phyloP scores from a whole-genome alignment of 2,113 vertebrate genomes.

The Equus quagga region DNA sequence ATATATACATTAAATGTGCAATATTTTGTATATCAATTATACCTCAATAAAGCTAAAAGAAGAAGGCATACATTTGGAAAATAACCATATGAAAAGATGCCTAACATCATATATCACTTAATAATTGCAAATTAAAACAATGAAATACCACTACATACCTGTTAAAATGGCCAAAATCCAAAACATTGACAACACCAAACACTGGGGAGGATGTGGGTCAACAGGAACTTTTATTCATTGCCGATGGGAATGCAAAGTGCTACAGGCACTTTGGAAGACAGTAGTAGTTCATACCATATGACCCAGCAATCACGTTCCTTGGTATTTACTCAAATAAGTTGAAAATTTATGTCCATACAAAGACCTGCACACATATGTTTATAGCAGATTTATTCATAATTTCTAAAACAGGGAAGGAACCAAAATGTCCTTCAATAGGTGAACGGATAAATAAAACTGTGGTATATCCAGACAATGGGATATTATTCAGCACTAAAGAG shows the following conservation, averaged over 20 bases:
- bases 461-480: not conserved
- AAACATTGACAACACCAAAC: not conserved
- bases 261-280: not conserved
- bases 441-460: not conserved
- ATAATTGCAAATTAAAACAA: not conserved
- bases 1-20: not conserved
- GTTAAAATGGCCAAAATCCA: not conserved
- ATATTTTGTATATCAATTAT: not conserved
- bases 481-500: not conserved
- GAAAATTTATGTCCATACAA: not conserved
- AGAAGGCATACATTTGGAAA: not conserved
- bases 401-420: not conserved
- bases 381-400: not conserved
- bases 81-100: not conserved
- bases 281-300: not conserved
- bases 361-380: not conserved
- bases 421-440: not conserved
- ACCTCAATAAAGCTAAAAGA: not conserved
- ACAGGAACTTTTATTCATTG: not conserved
- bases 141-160: not conserved
- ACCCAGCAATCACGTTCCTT: not conserved
- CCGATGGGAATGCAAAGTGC: not conserved
- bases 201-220: not conserved
- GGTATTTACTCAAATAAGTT: not conserved
- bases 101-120: not conserved